Base-by-base conservation (phyloP, 2,113 vertebrate species). In the Coregonus clupeaformis region DNA sequence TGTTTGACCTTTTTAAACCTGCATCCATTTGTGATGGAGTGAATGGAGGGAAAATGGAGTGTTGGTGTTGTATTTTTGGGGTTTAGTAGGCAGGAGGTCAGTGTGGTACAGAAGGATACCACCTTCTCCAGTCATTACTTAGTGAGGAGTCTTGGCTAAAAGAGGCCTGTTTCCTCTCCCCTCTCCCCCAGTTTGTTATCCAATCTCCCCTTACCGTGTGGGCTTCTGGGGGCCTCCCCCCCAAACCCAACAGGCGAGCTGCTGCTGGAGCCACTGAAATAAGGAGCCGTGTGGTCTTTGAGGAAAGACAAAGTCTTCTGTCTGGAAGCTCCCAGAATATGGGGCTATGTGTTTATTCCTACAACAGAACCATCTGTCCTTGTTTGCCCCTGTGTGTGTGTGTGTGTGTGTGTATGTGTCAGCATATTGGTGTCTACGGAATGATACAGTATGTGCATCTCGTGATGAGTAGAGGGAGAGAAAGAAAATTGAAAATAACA, bases 231-330 rank as follows among this genome's bases (percentile, higher is more conserved):
- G n/a, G 5, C 22, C 55, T 60, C 66, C 64, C 72, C 72, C 67
- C 57, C 69, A 27, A 68, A 74, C 78, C 55, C 25, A 16, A 14
- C 16, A 18, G 16, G 64, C 60, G 65, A 75, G 16, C 49, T 52
- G 16, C 49, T 52, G 57, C 45, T 68, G 65, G 64, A 71, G 69
- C 70, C n/a, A 30, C 29, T 82, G 69, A 80, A 73, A 52, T 77
- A 30, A 69, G 66, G 65, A 80, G 66, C 27, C 69, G 69, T 77
- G 79, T 57, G 77, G 78, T 52, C 59, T 78, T 82, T 75, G 59
- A 68, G 74, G 42, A 60, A n/a, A 75, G 55, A 64, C 76, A 74
- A 14, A 42, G 45, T 71, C 16, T 59, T 74, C 68, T 71, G 72
- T 73, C 72, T 75, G 69, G 59, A 77, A 71, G 72, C 47, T 52